phyloP scores from a whole-genome alignment of 2,888 invertebrate genomes.

The Mythimna albipuncta region DNA sequence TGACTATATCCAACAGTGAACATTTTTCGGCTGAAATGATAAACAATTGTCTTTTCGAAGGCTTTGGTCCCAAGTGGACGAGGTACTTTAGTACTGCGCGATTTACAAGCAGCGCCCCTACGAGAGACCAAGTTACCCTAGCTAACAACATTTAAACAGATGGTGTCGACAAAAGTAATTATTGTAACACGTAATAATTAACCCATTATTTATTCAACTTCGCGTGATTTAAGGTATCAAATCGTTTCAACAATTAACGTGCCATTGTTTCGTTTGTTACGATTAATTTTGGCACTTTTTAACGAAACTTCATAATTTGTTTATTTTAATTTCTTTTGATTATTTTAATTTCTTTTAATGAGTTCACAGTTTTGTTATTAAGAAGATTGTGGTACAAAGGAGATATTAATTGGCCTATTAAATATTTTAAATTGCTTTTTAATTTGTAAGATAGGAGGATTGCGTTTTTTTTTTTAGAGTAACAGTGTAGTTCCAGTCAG shows the following conservation, averaged over 20 bases:
- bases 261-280: slow-evolving; percentile 14
- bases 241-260: slow-evolving; percentile 40
- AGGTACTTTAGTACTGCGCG: background rate
- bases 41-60: too few relatives aligned
- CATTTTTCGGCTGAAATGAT: too few relatives aligned
- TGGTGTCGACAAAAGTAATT: slow-evolving; percentile 36
- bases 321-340: slow-evolving; percentile 40
- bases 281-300: slow-evolving; percentile 35
- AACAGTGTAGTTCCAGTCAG: too few relatives aligned
- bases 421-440: background rate
- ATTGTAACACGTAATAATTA: slow-evolving; percentile 33
- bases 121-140: slow-evolving; percentile 1
- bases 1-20: too few relatives aligned
- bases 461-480: too few relatives aligned
- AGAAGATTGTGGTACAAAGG: slow-evolving; percentile 13
- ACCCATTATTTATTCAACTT: slow-evolving; percentile 34
- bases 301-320: slow-evolving; percentile 26
- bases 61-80: background rate
- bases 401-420: slow-evolving; percentile 5
- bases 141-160: background rate
- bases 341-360: slow-evolving; percentile 37
- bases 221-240: slow-evolving; percentile 45
- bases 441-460: background rate
- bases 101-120: background rate
- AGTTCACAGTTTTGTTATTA: slow-evolving; percentile 21